Evolutionary conservation across 2,113 vertebrate species (phyloP), one percentile per base, ranked within the genome.

Genomic region (Dendrocopos noguchii): DNA sequence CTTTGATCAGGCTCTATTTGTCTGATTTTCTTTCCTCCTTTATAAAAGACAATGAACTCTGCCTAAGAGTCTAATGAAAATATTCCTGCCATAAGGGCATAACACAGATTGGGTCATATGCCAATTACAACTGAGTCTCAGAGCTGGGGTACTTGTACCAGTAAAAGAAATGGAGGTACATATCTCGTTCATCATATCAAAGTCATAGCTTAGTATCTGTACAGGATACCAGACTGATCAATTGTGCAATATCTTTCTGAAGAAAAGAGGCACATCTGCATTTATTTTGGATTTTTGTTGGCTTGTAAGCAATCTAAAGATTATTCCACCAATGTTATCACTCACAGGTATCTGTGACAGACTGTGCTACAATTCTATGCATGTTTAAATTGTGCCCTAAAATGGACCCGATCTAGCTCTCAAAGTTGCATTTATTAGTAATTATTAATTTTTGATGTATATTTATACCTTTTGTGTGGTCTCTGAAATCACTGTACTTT

Each of bases 381-480:
- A 31, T 12, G 5, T 57, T 76, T 31, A 68, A 80, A 61, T 57
- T 53, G 57, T 39, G 5, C 4, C 21, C 3, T 47, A 75, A 94
- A 63, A 67, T 28, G 21, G 21, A 46, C 4, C 1, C 28, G 60
- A 36, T 4, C 1, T 6, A 57, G 17, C 2, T 36, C 16, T 61
- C 33, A 17, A 80, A 52, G 21, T 44, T 64, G 5, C 1, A 15
- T 64, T 84, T 64, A 28, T 71, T 50, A 52, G 7, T 56, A 84
- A 64, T 9, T 61, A 11, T 1, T 33, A 3, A 42, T 81, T 72
- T 80, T 33, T 0, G 0, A 56, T 64, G 50, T 84, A 36, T 0
- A 0, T 72, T 89, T 89, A 36, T 33, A 52, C 5, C 6, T 52
- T 52, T 55, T 56, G 9, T 72, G 15, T 50, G 16, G 13, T 63